Percentiles rank a stretch among this genome's conserved stretches.
Evolutionary conservation across 2,888 invertebrate species (phyloP).

Genomic region (Cephus rjabovi): DNA sequence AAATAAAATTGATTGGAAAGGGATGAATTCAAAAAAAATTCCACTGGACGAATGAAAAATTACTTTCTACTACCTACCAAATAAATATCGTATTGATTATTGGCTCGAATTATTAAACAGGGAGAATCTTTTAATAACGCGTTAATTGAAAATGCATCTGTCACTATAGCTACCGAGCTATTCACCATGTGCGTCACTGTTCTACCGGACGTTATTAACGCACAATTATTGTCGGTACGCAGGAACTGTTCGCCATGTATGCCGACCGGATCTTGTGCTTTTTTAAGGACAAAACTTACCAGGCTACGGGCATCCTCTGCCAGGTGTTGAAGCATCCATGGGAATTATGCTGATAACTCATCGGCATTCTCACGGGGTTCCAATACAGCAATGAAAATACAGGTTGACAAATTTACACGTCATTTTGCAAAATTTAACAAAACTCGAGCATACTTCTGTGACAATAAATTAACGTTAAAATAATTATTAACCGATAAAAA

Average conservation of each 20-base stretch:
- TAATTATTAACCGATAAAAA: background rate
- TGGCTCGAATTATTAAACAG: background rate
- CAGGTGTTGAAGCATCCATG: conserved; percentile 64
- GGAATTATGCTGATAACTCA: conserved; percentile 65
- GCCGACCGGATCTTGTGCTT: conserved; percentile 30
- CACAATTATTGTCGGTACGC: conserved; percentile 52
- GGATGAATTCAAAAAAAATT: background rate
- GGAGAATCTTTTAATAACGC: conserved; percentile 24
- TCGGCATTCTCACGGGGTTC: conserved; percentile 62
- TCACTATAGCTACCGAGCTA: conserved; percentile 47
- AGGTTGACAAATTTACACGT: background rate
- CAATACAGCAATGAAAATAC: background rate
- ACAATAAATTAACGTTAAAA: background rate
- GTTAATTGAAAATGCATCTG: conserved; percentile 49
- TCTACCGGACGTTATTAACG: conserved; percentile 57
- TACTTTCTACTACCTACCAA: too few relatives aligned
- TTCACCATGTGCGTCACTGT: conserved; percentile 52
- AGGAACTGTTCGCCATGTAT: conserved; percentile 27
- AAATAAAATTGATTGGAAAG: background rate
- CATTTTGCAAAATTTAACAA: background rate
- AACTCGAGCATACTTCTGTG: background rate
- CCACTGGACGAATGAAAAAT: too few relatives aligned
- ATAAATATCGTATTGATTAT: background rate
- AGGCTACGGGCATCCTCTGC: conserved; percentile 44
- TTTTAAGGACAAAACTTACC: conserved; percentile 53